Base-by-base conservation (phyloP, 2,797 vertebrate genomes). In the Menidia menidia region DNA sequence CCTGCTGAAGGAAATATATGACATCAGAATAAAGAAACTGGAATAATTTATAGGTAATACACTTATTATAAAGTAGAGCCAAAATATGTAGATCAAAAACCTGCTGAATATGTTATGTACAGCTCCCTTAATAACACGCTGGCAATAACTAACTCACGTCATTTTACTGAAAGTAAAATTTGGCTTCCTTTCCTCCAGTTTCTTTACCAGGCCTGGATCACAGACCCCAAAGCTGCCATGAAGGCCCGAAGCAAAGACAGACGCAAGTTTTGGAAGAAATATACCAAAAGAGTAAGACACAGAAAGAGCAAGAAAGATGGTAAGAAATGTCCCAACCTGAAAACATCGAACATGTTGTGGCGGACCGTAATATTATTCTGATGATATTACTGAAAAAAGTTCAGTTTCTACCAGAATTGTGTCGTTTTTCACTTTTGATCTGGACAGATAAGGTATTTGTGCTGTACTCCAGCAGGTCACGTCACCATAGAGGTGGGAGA, bases 141-240 rank as follows among this genome's bases (percentile, higher is more conserved):
- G 1, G 1, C 25, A 25, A 25, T 25, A 25, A 25, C 2, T 25
- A 25, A 25, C 6, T 53, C 13, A 12, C 16, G n/a, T 63, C 15
- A 1, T 67, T 43, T 65, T 0, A 41, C 9, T 19, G 3, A 39
- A 55, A 31, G 2, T 67, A 32, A 83, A 18, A 19, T 14, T 19
- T 10, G 52, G 1, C 39, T 8, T 13, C 80, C 73, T 80, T 35
- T 58, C 67, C 81, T 84, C 53, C 91, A 99, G 98, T 99, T 99
- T 90, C 92, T 99, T 55, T 99, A 99, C 88, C 97, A 97, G 47
- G 96, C 98, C 67, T 99, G 98, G 98, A 97, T 98, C 83, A 97
- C 96, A 33, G 96, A 99, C 87, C 97, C 98, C 42, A 99, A 99
- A 94, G 96, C 97, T 3, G 96, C 96, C 2, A 90, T 99, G 50